These are phyloP conservation scores for Agrypnus murinus DNA, from an alignment of 2,888 invertebrate species.

Conservation along the genomic window DNA sequence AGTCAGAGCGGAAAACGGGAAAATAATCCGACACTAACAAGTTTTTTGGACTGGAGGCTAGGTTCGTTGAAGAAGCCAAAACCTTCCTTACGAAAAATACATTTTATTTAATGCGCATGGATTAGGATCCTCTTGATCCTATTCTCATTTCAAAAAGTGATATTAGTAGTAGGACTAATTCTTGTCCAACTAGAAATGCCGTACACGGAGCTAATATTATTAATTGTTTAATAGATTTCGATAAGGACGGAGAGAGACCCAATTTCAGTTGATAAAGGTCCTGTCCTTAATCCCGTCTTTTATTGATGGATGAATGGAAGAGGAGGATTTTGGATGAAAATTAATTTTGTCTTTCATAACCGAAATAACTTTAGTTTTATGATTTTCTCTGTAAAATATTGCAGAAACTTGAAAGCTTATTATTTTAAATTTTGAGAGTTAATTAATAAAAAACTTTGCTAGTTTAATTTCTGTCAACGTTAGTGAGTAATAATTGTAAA, in stretches of 20 bases:
- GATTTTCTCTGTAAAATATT: not conserved
- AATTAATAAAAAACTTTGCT: too few species aligned
- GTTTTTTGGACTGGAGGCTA: constrained; percentile 37
- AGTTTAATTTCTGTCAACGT: too few species aligned
- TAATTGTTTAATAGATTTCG: constrained; percentile 25
- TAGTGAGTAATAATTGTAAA: too few species aligned
- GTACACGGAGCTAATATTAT: constrained; percentile 14
- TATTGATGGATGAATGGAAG: too few species aligned
- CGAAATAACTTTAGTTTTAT: not conserved
- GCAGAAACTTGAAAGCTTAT: not conserved
- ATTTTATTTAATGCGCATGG: constrained; percentile 38
- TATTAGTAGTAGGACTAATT: too few species aligned
- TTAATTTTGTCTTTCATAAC: too few species aligned
- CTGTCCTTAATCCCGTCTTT: not conserved
- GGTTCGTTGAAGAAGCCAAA: constrained; percentile 31
- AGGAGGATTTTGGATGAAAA: too few species aligned
- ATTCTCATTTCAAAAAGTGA: constrained; percentile 19
- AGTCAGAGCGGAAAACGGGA: constrained; percentile 38
- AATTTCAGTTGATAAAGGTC: not conserved
- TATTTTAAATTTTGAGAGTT: not conserved
- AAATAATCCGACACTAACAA: constrained; percentile 49
- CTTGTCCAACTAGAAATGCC: constrained; percentile 3
- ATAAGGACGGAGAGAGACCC: not conserved
- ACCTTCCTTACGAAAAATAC: constrained; percentile 27
- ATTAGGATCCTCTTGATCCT: constrained; percentile 24